phyloP scores from a whole-genome alignment of 2,888 invertebrate genomes.

The Melipona bicolor region DNA sequence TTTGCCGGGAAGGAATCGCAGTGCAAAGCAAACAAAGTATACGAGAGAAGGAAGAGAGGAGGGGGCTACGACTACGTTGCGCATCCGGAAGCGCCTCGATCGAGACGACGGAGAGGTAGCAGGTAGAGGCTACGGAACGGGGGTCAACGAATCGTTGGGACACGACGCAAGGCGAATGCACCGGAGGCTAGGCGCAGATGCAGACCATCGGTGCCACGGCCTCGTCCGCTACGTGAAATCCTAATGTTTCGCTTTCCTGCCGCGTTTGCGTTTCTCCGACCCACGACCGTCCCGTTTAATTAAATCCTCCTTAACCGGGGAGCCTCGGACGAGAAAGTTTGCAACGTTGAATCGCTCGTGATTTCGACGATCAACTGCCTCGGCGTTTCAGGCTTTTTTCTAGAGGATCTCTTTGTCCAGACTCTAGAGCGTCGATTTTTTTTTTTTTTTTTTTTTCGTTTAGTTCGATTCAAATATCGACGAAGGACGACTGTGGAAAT shows the following conservation, averaged over 20 bases:
- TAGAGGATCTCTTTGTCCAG: not conserved
- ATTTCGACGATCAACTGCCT: not conserved
- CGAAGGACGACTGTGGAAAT: too few species aligned
- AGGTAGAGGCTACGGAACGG: not conserved
- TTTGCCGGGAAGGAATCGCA: not conserved
- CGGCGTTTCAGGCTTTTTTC: not conserved
- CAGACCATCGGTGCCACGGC: constrained; percentile 5
- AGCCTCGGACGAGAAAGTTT: constrained; percentile 17
- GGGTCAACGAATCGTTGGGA: not conserved
- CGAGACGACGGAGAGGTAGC: not conserved
- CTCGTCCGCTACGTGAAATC: constrained; percentile 32
- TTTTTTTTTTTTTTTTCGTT: too few species aligned
- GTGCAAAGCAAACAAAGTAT: not conserved
- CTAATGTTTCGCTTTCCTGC: constrained; percentile 38
- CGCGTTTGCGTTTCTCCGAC: constrained; percentile 21
- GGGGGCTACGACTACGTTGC: too few species aligned
- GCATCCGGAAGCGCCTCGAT: not conserved
- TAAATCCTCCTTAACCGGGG: constrained; percentile 9
- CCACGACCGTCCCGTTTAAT: constrained; percentile 13
- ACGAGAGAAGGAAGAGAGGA: not conserved
- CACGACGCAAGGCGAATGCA: constrained; percentile 4
- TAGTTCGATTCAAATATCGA: too few species aligned
- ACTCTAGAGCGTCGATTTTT: too few species aligned
- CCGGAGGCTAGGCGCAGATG: constrained; percentile 12
- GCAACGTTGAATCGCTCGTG: not conserved